These are phyloP conservation scores for Sebastes hopkinsi DNA, from an alignment of 2,797 vertebrate genomes.

Conservation along the genomic window DNA sequence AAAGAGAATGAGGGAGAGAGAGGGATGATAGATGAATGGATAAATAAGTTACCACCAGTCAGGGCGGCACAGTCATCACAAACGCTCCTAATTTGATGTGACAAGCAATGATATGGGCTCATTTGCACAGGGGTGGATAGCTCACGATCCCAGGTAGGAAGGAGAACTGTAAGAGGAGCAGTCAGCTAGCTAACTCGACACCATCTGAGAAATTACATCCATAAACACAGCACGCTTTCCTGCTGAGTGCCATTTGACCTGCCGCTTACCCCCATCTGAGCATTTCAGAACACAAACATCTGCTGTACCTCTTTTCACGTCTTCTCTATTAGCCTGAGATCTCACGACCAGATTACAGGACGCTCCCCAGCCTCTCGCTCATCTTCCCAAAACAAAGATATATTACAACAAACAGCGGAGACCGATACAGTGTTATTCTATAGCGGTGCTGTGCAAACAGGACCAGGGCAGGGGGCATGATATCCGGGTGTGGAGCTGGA, in stretches of 20 bases:
- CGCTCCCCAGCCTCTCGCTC: slow-evolving; percentile 20
- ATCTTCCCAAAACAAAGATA: slow-evolving; percentile 67
- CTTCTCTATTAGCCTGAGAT: slow-evolving; percentile 61
- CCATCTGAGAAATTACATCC: slow-evolving; percentile 52
- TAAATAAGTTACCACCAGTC: slow-evolving; percentile 29
- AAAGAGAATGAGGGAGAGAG: neutral
- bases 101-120: slow-evolving; percentile 32
- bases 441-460: slow-evolving; percentile 46
- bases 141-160: slow-evolving; percentile 22
- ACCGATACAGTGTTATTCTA: slow-evolving; percentile 48
- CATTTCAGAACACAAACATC: slow-evolving; percentile 53
- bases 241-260: slow-evolving; percentile 58
- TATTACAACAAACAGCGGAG: slow-evolving; percentile 53
- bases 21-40: neutral
- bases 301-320: slow-evolving; percentile 53
- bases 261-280: slow-evolving; percentile 28
- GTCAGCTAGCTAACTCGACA: slow-evolving; percentile 32
- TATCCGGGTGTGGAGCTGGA: slow-evolving; percentile 32
- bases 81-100: slow-evolving; percentile 46
- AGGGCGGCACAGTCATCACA: slow-evolving; percentile 7
- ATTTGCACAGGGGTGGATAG: slow-evolving; percentile 22
- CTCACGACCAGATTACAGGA: slow-evolving; percentile 36
- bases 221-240: slow-evolving; percentile 55
- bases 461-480: neutral
- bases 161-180: slow-evolving; percentile 37